These are phyloP conservation scores for Folsomia candida DNA, from an alignment of 2,888 invertebrate genomes.

Conservation along the genomic window DNA sequence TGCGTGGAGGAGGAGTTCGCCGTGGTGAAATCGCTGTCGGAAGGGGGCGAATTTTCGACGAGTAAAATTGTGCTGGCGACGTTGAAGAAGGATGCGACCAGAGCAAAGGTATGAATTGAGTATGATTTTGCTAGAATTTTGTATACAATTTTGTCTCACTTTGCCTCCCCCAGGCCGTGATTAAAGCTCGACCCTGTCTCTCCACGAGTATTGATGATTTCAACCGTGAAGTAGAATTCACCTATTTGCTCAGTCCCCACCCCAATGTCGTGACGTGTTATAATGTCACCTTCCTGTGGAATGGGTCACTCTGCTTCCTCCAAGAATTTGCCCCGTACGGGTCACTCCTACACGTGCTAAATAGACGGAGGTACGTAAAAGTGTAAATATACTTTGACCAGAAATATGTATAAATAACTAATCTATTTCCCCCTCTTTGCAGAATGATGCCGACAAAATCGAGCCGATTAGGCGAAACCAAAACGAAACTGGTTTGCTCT, in stretches of 20 bases:
- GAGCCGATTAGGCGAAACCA: constrained; percentile 68
- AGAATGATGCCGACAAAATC: too few relatives aligned
- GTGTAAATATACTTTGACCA: neutral
- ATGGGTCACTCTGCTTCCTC: constrained; percentile 65
- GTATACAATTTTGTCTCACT: too few relatives aligned
- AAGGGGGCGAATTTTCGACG: constrained; percentile 70
- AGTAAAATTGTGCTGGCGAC: constrained; percentile 66
- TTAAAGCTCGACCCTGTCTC: constrained; percentile 66
- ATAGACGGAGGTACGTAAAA: neutral
- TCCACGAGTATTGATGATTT: constrained; percentile 64
- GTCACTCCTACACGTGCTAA: constrained; percentile 57
- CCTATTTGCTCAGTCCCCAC: constrained; percentile 75
- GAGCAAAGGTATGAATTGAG: constrained; percentile 66
- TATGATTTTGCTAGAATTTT: too few relatives aligned
- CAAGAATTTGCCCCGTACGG: constrained; percentile 73
- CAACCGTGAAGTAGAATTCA: constrained; percentile 72
- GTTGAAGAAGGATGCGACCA: constrained; percentile 54
- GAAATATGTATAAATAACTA: neutral
- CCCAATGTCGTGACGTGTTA: constrained; percentile 73
- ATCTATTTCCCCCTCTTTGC: neutral
- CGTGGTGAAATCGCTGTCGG: constrained; percentile 64
- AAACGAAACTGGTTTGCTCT: constrained; percentile 83
- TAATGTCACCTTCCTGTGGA: constrained; percentile 67
- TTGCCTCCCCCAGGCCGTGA: constrained; percentile 64
- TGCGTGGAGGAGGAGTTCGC: constrained; percentile 63